These are phyloP conservation scores for Cathartes aura DNA, from an alignment of 2,113 vertebrate genomes.

Conservation along the genomic window DNA sequence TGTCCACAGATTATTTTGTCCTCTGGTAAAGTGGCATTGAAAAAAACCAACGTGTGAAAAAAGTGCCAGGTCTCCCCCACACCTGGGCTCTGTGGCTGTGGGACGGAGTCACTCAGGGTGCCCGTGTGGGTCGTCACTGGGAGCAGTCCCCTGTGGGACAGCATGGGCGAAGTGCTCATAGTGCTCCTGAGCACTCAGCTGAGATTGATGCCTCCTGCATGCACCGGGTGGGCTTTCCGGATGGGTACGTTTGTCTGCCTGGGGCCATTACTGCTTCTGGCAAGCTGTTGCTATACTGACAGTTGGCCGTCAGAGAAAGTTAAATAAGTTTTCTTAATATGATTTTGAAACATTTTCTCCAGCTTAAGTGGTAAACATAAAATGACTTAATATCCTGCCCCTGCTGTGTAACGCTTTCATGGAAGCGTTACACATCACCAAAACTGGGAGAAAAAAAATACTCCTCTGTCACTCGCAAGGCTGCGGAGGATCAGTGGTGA, in stretches of 20 bases:
- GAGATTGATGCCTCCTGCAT: neutral
- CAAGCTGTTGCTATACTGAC: neutral
- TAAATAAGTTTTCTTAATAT: neutral
- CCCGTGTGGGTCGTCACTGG: neutral
- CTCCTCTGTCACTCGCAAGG: neutral
- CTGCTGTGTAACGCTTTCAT: neutral
- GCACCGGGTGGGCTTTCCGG: neutral
- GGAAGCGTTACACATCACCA: neutral
- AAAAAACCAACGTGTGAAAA: neutral
- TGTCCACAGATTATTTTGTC: neutral
- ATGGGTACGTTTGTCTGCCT: neutral
- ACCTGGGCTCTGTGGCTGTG: neutral
- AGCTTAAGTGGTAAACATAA: neutral
- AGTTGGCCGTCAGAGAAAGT: neutral
- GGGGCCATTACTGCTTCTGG: neutral
- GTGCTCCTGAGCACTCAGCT: neutral
- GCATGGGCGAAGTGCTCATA: rapidly evolving
- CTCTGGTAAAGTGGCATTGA: neutral
- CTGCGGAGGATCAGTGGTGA: rapidly evolving
- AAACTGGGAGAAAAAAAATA: neutral
- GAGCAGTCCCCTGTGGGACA: neutral
- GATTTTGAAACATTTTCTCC: neutral
- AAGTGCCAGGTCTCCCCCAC: neutral
- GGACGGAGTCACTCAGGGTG: neutral
- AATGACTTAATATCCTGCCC: neutral